phyloP scores from a whole-genome alignment of 2,113 vertebrate genomes.

The Ceyx margarethae region DNA sequence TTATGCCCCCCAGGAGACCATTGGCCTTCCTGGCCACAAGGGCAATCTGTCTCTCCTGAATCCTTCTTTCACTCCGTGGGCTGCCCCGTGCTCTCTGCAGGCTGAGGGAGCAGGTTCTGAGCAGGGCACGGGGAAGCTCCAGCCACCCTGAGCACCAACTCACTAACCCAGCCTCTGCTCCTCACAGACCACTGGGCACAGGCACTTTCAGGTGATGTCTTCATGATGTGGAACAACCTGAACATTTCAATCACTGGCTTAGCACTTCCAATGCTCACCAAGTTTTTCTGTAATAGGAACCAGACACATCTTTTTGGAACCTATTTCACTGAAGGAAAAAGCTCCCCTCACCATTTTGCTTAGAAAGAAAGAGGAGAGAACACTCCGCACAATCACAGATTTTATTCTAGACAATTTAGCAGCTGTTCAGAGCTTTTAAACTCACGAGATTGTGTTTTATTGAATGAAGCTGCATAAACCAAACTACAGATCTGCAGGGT shows the following conservation, averaged over 20 bases:
- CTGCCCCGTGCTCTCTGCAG: neutral
- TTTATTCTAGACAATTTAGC: constrained; percentile 13
- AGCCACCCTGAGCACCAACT: neutral
- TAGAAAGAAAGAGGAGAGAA: constrained; percentile 16
- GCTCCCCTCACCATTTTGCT: constrained; percentile 23
- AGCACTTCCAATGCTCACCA: constrained; percentile 65
- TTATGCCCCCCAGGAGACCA: too few species aligned
- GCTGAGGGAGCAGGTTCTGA: neutral
- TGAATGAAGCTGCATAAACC: neutral
- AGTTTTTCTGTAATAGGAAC: constrained; percentile 60
- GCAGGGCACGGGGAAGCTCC: constrained; percentile 5
- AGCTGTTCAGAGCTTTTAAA: neutral
- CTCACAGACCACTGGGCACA: constrained; percentile 53
- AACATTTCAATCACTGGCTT: constrained; percentile 68
- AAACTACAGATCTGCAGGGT: neutral
- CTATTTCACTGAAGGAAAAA: constrained; percentile 32
- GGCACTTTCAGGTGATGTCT: constrained; percentile 64
- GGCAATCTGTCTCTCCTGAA: neutral
- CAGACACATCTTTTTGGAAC: constrained; percentile 61
- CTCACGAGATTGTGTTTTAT: neutral
- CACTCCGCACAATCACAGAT: neutral
- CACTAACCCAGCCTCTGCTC: neutral
- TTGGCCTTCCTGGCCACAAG: too few species aligned
- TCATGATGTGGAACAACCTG: constrained; percentile 65
- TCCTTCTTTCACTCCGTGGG: neutral